Evolutionary conservation across 2,888 invertebrate species (phyloP), one percentile per base, ranked within the genome.

Genomic region (Criorhina ranunculi): DNA sequence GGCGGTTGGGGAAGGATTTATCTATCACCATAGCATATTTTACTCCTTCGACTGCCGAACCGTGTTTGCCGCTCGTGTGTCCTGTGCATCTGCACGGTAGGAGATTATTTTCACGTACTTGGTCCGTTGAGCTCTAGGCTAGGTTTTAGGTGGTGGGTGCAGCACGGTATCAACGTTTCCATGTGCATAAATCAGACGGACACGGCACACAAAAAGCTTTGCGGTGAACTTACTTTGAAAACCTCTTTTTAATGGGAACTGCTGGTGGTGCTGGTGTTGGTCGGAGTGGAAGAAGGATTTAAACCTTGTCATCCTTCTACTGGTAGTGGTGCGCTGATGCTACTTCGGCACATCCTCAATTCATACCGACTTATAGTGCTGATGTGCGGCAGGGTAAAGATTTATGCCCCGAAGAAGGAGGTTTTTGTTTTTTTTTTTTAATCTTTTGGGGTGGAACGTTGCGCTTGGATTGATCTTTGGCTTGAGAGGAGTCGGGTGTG

Each of bases 171-270:
- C 77, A 70, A 83, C 77, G 83, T 81, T 87, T 80, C 77, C 79
- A 80, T 87, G 83, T 87, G 86, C 87, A 87, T 87, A 87, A 87
- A 87, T 86, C 87, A 86, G 86, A 85, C 86, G 87, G 87, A 81
- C 87, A 87, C 72, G 83, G 77, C 70, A 77, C 87, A 86, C 78
- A 81, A 85, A 87, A 87, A 87, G 87, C 87, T 87, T 87, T 87
- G 87, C 87, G 87, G 87, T 87, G 83, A 87, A 87, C 87, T 87
- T 86, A 87, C 87, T 87, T 87, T 83, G 80, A 83, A 87, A 87
- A 87, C 83, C 87, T 87, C 80, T 87, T 86, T 87, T 86, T 81
- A 86, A 80, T 85, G 80, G 85, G 80, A 37, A 35, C 77, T 59
- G 19, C 35, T 59, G 29, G 29, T 24, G 11, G 7, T 53, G 40